Base-by-base conservation (phyloP, 2,888 invertebrate species). In the Spodoptera picta region DNA sequence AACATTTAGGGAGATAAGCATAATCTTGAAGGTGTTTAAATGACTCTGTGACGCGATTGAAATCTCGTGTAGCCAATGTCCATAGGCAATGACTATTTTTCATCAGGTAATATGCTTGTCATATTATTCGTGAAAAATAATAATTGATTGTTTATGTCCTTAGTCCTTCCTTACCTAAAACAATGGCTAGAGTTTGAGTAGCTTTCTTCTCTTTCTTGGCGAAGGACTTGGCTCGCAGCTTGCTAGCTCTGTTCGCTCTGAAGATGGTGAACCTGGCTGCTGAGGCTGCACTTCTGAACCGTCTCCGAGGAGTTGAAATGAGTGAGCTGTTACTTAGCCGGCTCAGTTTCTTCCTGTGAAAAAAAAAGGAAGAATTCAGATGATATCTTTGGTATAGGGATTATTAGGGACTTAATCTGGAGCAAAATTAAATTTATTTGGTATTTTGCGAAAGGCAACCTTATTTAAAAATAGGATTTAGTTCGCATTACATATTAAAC, bases 151-250 rank as follows among this genome's bases (percentile, higher is more conserved):
- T 27, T 27, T 27, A 27, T 27, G 27, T 27, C 27, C 27, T 27
- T 27, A 11, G 43, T 5, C n/a, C 81, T 96, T 93, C n/a, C 81
- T 96, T 93, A 99, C 99, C 99, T 88, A 99, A 95, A 65, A 99
- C 99, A 87, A 99, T 99, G 73, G 99, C 99, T 75, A 99, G 95
- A 1, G 99, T 99, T 95, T 99, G 99, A 24, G 99, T 99, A 14
- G 99, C 99, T 90, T 99, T 99, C 78, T 99, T 96, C 90, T 99
- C 99, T 85, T 98, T 98, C 91, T 98, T 98, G 45, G 98, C 98
- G 31, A 98, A 98, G 19, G 98, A 98, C 89, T 98, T 98, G 86
- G 98, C 98, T 46, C 98, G 95, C 90, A 99, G 97, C 92, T 99
- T 98, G 83, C 98, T 98, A 56, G 98, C 98, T 87, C 98, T 97